Evolutionary conservation across 37 sponge, comb jelly and placozoan species (phyloP), one percentile per base, ranked within the genome.

Genomic region (Mnemiopsis leidyi): DNA sequence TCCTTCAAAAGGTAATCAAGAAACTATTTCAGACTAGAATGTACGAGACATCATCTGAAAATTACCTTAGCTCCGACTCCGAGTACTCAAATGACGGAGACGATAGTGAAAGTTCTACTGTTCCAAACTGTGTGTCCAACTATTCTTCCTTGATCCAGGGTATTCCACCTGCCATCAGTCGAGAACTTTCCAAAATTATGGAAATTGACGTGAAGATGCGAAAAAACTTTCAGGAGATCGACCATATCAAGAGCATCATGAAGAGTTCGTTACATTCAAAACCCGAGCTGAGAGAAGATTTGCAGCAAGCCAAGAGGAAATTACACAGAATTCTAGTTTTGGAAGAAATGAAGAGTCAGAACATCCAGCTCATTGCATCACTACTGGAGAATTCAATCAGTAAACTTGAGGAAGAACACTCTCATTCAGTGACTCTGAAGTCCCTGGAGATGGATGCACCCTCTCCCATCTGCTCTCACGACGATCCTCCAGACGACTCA

Each of bases 161-260:
- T 26, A 85, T 40, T 25, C 90, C 90, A 13, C 61, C 40, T 26
- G 24, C 36, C 21, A 37, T 85, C 48, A 85, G 33, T 28, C 40
- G 90, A 3, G 90, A 85, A 28, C 26, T 85, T 36, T 40, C 90
- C 24, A 38, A 40, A 29, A 85, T 85, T 37, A 85, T 85, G 90
- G 90, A 85, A 61, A 38, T 85, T 23, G 90, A 85, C 29, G 90
- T 85, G 29, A 85, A 85, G 29, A 40, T 85, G 25, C 90, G 36
- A 29, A 85, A 40, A 61, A 38, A 36, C 3, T 40, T 85, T 37
- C 90, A 40, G 90, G 90, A 85, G 90, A 85, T 85, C 24, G 90
- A 85, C 24, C 32, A 85, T n/a, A 85, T 85, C 2, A 85, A 85
- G 90, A 38, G 36, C 48, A 85, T 40, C 39, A 85, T 85, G 90